Evolutionary conservation across 2,888 invertebrate species (phyloP), one percentile per base, ranked within the genome.

Genomic region (Busseola fusca): DNA sequence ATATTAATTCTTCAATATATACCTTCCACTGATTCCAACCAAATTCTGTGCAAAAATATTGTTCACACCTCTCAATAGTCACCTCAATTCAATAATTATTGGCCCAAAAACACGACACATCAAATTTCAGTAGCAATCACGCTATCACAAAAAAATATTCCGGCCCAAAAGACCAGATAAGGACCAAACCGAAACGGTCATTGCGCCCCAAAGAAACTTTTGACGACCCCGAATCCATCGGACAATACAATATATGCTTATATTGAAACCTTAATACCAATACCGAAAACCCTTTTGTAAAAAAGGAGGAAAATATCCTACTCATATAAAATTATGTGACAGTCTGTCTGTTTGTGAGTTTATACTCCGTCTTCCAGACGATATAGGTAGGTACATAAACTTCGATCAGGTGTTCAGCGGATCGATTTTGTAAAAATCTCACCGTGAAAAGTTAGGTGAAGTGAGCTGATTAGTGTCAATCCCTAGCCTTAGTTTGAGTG

Each of bases 151-250:
- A 45, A 59, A 68, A 52, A 57, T 42, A 40, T 42, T 42, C 3
- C 54, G 9, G 21, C 3, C 56, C 56, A 16, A 21, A 68, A 72
- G 12, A 62, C 59, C n/a, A 48, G 77, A 81, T 81, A 84, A 78
- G 70, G 42, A 60, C 67, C 58, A 50, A 80, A 78, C 65, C 76
- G 74, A 79, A 81, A 81, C 80, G 81, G 80, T 73, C 74, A 69
- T 62, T 74, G 74, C 52, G 52, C 48, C 57, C 73, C 68, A 78
- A 85, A 87, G 84, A 89, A 87, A 87, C 88, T 86, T 85, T 90
- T 90, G 89, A 90, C 87, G 87, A 88, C 87, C 87, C 82, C 69
- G 89, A 89, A 91, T 90, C 88, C 89, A 64, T 78, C 82, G 86
- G 86, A 89, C 88, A 89, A 90, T 89, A 87, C 89, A 87, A 89